Percentiles rank a stretch among this genome's conserved stretches.
These are phyloP conservation scores for Phaonia tiefii DNA, from an alignment of 2,888 invertebrate species.

Conservation along the genomic window DNA sequence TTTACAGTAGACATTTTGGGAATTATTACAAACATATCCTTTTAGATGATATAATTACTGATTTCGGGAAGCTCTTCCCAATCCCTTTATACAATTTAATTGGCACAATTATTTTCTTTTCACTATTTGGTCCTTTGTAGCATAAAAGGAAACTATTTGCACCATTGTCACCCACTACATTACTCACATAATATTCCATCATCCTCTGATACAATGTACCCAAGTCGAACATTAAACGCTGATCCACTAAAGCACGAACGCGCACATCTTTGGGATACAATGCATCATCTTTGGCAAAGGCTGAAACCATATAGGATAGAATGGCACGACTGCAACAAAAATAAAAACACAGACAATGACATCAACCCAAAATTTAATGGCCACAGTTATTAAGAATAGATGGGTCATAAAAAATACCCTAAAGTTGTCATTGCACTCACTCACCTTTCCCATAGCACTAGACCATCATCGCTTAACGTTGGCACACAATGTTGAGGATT, in stretches of 20 bases:
- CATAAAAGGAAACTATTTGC: no score
- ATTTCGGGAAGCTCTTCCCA: no score
- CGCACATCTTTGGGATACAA: slow-evolving; percentile 84
- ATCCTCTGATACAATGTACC: slow-evolving; percentile 82
- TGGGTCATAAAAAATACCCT: no score
- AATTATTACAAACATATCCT: no score
- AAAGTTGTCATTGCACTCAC: slow-evolving; percentile 14
- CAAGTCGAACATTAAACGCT: slow-evolving; percentile 83
- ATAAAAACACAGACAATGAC: neutral
- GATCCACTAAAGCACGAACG: slow-evolving; percentile 83
- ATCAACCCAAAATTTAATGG: neutral
- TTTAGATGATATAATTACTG: no score
- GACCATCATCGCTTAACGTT: slow-evolving; percentile 83
- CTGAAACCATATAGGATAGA: slow-evolving; percentile 83
- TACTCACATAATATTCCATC: slow-evolving; percentile 82
- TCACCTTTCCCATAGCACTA: slow-evolving; percentile 82
- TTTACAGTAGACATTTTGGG: no score
- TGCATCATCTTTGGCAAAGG: slow-evolving; percentile 83
- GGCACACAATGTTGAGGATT: slow-evolving; percentile 83
- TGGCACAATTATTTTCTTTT: no score
- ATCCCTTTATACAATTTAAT: no score
- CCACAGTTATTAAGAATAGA: neutral
- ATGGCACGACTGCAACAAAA: slow-evolving; percentile 80
- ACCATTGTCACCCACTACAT: no score
- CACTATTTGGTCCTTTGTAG: no score